Evolutionary conservation across 2,888 invertebrate species (phyloP), one percentile per base, ranked within the genome.

Genomic region (Drosophila cracens): DNA sequence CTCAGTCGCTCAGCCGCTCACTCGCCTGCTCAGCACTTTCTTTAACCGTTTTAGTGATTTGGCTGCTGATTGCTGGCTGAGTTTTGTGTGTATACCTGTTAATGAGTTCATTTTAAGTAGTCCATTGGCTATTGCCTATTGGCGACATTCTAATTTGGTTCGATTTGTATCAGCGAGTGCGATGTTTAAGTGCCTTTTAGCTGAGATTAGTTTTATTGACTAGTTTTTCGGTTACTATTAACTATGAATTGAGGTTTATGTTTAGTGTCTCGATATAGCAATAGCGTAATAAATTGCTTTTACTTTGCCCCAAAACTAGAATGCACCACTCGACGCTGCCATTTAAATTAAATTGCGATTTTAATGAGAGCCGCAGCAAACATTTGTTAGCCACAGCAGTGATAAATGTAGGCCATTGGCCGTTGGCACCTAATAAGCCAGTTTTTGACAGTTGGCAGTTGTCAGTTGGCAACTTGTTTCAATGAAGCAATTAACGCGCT

Each of bases 401-500:
- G 72, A 78, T 74, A 74, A 73, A 87, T 88, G 81, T 80, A 70
- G 71, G 64, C 73, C 60, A 82, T 70, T 81, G 80, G 67, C 76
- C 69, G 75, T 88, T 90, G 74, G 68, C 87, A 90, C 88, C 86
- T 89, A 79, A 90, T 83, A 76, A 90, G 68, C 72, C 66, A 75
- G 60, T 72, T 83, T 81, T 71, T 68, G 77, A 76, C 71, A 68
- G 63, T 4, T 46, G 25, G 4, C 25, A 46, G 46, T 46, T 46
- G 46, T 46, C 78, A 81, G 78, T 75, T 81, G 70, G 71, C 70
- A 80, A 77, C 82, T 76, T 79, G 79, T 84, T 76, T 79, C 83
- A 90, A 91, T 91, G 81, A 89, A 90, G 90, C 89, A 91, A 91
- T 90, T 90, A 91, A 68, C 89, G 68, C 62, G 53, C 58, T 60